Conservation (phyloP, 2,113 vertebrate genomes). For the Macheiramphus alcinus region DNA sequence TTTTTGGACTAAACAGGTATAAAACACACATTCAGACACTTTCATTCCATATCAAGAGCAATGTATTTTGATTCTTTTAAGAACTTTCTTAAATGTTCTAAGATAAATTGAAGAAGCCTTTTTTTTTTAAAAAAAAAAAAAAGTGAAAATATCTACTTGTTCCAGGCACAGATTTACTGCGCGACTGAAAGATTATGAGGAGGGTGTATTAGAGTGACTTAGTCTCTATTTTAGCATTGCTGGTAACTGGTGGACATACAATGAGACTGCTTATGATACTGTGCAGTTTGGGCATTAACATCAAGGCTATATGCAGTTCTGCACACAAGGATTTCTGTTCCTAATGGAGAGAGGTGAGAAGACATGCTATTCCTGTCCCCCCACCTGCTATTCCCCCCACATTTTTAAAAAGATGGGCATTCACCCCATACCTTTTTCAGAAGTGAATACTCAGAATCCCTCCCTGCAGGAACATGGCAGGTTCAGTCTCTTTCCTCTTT, state of each 20-base stretch:
- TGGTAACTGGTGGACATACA: neutral
- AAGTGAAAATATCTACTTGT: neutral
- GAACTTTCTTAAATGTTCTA: neutral
- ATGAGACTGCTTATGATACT: neutral
- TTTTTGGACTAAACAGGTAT: neutral
- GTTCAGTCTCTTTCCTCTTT: neutral
- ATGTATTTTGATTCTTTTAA: neutral
- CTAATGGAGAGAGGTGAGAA: neutral
- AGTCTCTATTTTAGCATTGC: neutral
- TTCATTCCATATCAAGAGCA: neutral
- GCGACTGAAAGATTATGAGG: neutral
- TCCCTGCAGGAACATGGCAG: neutral
- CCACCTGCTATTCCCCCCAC: neutral
- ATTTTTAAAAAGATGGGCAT: neutral
- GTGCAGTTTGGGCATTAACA: neutral
- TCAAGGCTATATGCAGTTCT: neutral
- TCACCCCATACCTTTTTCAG: neutral
- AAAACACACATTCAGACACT: neutral
- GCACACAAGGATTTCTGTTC: neutral
- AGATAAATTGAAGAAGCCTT: neutral
- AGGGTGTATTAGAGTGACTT: neutral
- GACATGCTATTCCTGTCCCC: neutral
- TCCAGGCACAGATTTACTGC: neutral
- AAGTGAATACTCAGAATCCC: neutral
- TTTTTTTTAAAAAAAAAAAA: neutral